Evolutionary conservation across 2,113 vertebrate genomes (phyloP).

Genomic region (Heterocephalus glaber): DNA sequence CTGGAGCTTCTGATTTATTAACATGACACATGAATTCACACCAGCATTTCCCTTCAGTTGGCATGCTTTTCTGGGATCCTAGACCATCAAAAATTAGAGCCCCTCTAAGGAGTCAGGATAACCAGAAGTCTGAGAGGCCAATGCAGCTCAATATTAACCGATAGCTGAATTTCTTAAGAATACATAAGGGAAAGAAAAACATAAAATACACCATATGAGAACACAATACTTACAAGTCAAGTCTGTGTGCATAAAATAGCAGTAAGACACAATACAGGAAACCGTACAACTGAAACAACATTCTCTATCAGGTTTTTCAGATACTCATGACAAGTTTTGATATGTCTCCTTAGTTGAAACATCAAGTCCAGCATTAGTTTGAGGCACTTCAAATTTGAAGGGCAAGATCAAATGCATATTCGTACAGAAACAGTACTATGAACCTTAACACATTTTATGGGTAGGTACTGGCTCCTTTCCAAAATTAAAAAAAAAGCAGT

Average conservation of each 20-base stretch:
- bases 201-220: slow-evolving; percentile 61
- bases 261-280: slow-evolving; percentile 74
- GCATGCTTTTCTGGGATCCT: slow-evolving; percentile 10
- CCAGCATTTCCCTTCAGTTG: slow-evolving; percentile 60
- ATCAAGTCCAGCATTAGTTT: slow-evolving; percentile 49
- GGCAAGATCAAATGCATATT: slow-evolving; percentile 56
- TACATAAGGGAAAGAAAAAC: slow-evolving; percentile 68
- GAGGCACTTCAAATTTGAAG: slow-evolving; percentile 62
- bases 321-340: slow-evolving; percentile 43
- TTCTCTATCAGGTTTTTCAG: slow-evolving; percentile 63
- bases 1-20: slow-evolving; percentile 73
- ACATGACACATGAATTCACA: slow-evolving; percentile 38
- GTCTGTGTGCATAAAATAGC: slow-evolving; percentile 80
- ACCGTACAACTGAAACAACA: slow-evolving; percentile 74
- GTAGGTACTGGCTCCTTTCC: slow-evolving; percentile 57
- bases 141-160: slow-evolving; percentile 69
- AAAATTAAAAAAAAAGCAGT: slow-evolving; percentile 24
- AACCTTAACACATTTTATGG: slow-evolving; percentile 53
- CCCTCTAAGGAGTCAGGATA: slow-evolving; percentile 54
- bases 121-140: slow-evolving; percentile 59
- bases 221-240: slow-evolving; percentile 81
- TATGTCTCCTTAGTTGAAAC: slow-evolving; percentile 63
- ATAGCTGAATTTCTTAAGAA: slow-evolving; percentile 72
- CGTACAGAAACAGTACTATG: slow-evolving; percentile 40
- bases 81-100: not conserved